Evolutionary conservation across 1,140 invertebrate species (phyloP), one percentile per base, ranked within the genome.

Genomic region (Cotesia chilonis): DNA sequence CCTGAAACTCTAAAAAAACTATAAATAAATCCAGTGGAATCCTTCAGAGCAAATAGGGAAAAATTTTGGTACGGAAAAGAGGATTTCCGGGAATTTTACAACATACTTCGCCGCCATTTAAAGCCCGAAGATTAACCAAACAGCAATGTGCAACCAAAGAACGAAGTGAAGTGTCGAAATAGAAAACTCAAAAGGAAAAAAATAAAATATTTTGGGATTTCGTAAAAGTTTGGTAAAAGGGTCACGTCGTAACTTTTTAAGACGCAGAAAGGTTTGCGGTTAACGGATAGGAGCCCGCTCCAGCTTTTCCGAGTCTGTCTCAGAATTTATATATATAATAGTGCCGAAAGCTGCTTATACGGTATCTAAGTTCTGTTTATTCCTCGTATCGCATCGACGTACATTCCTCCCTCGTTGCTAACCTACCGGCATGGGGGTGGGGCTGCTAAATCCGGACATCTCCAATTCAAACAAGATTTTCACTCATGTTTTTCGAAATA

Each of bases 391-490:
- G 28, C 28, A 28, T 28, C 28, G 28, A 28, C 28, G 28, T 28
- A 28, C 28, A 28, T 28, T 28, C 28, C 28, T 28, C 3, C 28
- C 28, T 28, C 28, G 28, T 28, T 28, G 57, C 54, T 71, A 71
- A 75, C 77, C 72, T 74, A 73, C 71, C 77, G 68, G 70, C 28
- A 28, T 28, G 28, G 28, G 3, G 3, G 28, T 28, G 28, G 28
- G 28, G 28, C 28, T 28, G 28, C 3, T 28, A 28, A 28, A 28
- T 28, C 28, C 28, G 1, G 20, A 68, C 74, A 81, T 82, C 76
- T 81, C 76, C 78, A 82, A 82, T 81, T 82, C 79, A 82, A 82
- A 82, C 80, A 80, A 81, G 79, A 82, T 82, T 82, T 81, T 75
- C 74, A 63, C 47, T 36, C 47, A 17, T 54, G 38, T 6, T 52